Conservation (phyloP, 2,888 invertebrate species). For the Nysson spinosus region DNA sequence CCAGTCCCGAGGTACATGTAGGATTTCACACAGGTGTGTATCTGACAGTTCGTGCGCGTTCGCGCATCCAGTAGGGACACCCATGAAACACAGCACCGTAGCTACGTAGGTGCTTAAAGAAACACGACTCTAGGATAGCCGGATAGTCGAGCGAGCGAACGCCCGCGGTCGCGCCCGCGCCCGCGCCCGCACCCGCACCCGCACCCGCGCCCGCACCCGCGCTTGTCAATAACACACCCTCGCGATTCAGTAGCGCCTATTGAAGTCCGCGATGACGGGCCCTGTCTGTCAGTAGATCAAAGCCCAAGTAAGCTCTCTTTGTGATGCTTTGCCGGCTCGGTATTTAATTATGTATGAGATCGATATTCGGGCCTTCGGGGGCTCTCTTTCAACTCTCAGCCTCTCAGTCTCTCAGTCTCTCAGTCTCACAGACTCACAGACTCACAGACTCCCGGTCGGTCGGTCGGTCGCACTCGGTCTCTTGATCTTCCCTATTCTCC, state of each 20-base stretch:
- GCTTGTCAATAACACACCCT: conserved; percentile 66
- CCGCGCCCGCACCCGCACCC: conserved; percentile 2
- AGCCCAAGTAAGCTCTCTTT: conserved; percentile 76
- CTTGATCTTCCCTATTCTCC: conserved; percentile 5
- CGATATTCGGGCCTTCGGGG: conserved; percentile 76
- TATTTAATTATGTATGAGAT: conserved; percentile 78
- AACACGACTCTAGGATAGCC: too few relatives aligned
- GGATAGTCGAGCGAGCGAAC: too few relatives aligned
- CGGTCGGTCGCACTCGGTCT: neutral
- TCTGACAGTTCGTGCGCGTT: too few relatives aligned
- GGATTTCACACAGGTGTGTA: too few relatives aligned
- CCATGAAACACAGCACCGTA: too few relatives aligned
- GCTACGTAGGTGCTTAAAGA: too few relatives aligned
- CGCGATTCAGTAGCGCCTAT: conserved; percentile 69
- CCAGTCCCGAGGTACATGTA: too few relatives aligned
- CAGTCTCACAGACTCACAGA: conserved; percentile 28
- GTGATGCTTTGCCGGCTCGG: conserved; percentile 74
- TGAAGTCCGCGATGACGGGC: conserved; percentile 76
- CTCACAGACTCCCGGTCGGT: conserved; percentile 28
- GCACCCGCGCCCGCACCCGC: conserved; percentile 30
- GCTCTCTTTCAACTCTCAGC: conserved; percentile 47
- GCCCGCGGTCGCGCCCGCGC: too few relatives aligned
- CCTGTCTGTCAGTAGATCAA: conserved; percentile 77
- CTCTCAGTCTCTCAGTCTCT: conserved; percentile 30
- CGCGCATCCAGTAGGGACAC: too few relatives aligned